Percentiles rank a stretch among this genome's conserved stretches.
Evolutionary conservation across 2,888 invertebrate genomes (phyloP).

Genomic region (Pomacea canaliculata): DNA sequence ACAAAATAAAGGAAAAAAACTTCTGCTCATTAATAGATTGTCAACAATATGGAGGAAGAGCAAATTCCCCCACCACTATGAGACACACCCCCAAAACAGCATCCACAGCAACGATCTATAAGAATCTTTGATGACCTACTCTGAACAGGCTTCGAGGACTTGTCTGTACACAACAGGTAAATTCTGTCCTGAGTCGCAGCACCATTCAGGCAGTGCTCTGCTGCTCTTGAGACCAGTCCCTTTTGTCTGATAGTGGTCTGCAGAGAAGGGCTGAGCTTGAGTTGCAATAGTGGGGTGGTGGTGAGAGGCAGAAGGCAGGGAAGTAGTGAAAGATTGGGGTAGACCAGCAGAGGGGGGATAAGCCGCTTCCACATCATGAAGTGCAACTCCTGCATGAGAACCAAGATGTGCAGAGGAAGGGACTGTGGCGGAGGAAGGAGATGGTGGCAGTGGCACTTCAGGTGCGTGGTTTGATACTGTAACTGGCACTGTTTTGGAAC

Average conservation of each 20-base stretch:
- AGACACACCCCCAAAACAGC: no score
- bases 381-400: no score
- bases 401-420: no score
- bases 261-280: not conserved
- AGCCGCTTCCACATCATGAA: not conserved
- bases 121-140: conserved; percentile 44
- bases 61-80: no score
- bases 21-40: no score
- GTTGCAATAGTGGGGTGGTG: conserved; percentile 1
- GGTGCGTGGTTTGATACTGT: no score
- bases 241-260: not conserved
- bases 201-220: conserved; percentile 50
- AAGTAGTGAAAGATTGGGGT: conserved; percentile 1
- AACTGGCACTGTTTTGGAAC: no score
- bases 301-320: not conserved
- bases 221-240: not conserved
- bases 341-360: not conserved
- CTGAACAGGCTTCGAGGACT: conserved; percentile 58
- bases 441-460: no score
- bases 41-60: no score
- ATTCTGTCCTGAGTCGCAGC: conserved; percentile 43
- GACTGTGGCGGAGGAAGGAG: no score
- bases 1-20: no score
- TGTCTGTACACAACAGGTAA: conserved; percentile 64
- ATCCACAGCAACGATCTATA: not conserved